Evolutionary conservation across 2,113 vertebrate species (phyloP).

Genomic region (Istiophorus platypterus): DNA sequence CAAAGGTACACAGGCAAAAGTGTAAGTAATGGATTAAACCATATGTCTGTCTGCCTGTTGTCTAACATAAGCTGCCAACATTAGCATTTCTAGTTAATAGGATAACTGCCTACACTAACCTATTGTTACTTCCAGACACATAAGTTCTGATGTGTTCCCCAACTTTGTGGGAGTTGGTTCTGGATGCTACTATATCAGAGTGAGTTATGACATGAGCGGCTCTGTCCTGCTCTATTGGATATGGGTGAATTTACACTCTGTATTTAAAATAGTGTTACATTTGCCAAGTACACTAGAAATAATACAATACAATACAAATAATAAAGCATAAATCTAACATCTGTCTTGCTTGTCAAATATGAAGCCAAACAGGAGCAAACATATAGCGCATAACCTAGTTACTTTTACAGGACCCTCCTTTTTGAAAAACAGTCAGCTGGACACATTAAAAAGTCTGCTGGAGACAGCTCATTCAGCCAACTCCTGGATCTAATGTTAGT

Average conservation of each 20-base stretch:
- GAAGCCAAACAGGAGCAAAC: neutral
- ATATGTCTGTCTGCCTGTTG: too few relatives aligned
- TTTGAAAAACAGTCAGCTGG: neutral
- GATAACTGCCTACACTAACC: neutral
- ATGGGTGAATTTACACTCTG: neutral
- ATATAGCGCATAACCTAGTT: neutral
- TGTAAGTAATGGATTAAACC: too few relatives aligned
- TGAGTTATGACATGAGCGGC: neutral
- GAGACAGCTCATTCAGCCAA: neutral
- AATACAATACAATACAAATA: neutral
- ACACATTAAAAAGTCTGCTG: neutral
- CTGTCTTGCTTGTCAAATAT: neutral
- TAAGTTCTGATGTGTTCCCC: too few relatives aligned
- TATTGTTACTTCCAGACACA: neutral
- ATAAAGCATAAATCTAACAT: neutral
- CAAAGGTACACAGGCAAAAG: too few relatives aligned
- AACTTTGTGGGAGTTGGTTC: too few relatives aligned
- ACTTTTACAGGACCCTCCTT: neutral
- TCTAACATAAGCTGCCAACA: too few relatives aligned
- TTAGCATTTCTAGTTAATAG: neutral
- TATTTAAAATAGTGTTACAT: neutral
- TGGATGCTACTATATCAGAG: neutral
- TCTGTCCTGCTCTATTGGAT: neutral
- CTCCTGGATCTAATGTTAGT: neutral
- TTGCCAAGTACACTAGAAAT: neutral